These are phyloP conservation scores for Sycophila sp. DNA, from an alignment of 1,140 invertebrate species.

Conservation along the genomic window DNA sequence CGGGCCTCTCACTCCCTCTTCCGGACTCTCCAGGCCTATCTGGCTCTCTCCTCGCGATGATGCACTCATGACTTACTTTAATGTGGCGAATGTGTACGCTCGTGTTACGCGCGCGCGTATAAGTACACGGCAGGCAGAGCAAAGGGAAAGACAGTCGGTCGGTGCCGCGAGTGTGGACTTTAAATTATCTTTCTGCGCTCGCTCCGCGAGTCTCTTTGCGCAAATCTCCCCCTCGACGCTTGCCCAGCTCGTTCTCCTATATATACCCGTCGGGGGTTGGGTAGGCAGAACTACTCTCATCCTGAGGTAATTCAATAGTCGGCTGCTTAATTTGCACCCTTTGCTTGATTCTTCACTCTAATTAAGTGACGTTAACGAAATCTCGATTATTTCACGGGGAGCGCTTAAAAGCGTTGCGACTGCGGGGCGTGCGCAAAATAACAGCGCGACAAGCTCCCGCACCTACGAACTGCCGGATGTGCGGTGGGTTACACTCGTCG, in stretches of 20 bases:
- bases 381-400: not conserved
- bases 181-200: not conserved
- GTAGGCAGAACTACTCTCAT: too few relatives aligned
- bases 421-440: too few relatives aligned
- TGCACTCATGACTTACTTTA: slow-evolving; percentile 7
- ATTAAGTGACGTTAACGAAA: slow-evolving; percentile 17
- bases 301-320: slow-evolving; percentile 12
- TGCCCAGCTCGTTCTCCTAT: not conserved
- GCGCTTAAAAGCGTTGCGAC: not conserved
- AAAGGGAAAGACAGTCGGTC: not conserved
- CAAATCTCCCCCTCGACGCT: not conserved
- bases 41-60: not conserved
- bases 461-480: too few relatives aligned
- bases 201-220: not conserved
- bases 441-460: too few relatives aligned
- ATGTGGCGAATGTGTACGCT: not conserved
- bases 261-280: too few relatives aligned
- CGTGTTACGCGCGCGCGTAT: not conserved
- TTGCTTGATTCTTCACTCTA: not conserved
- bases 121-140: not conserved
- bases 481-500: too few relatives aligned
- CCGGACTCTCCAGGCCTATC: not conserved
- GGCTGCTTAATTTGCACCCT: slow-evolving; percentile 15
- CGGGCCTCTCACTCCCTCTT: not conserved
- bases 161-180: not conserved